Conservation (phyloP, 2,888 invertebrate species). For the Onchidella celtica region DNA sequence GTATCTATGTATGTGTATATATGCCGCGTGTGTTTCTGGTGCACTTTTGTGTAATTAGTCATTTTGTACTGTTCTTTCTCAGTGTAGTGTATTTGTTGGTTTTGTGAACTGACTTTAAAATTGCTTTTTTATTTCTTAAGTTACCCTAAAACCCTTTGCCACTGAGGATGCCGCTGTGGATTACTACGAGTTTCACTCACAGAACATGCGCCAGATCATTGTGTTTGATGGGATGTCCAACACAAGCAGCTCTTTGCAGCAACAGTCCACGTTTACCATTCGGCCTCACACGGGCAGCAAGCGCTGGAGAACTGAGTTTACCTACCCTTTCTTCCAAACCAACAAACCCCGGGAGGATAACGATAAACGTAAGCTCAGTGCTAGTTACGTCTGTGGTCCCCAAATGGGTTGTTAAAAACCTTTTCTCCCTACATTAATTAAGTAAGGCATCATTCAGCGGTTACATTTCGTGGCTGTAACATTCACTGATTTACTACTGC, state of each 20-base stretch:
- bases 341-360: conserved; percentile 46
- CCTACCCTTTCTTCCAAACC: conserved; percentile 57
- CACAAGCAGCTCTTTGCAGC: conserved; percentile 38
- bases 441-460: too few relatives aligned
- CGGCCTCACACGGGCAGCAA: conserved; percentile 53
- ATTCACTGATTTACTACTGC: too few relatives aligned
- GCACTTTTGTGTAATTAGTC: too few relatives aligned
- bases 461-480: too few relatives aligned
- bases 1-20: too few relatives aligned
- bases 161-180: conserved; percentile 76
- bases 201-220: conserved; percentile 44
- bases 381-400: too few relatives aligned
- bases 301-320: conserved; percentile 56
- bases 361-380: background rate
- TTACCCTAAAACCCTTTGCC: conserved; percentile 66
- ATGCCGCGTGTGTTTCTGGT: too few relatives aligned
- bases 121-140: conserved; percentile 1
- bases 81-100: too few relatives aligned
- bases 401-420: too few relatives aligned
- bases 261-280: conserved; percentile 53
- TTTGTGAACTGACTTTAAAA: too few relatives aligned
- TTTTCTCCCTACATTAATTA: too few relatives aligned
- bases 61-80: too few relatives aligned
- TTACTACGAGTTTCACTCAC: conserved; percentile 52
- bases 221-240: conserved; percentile 55